Evolutionary conservation across 1,140 invertebrate species (phyloP).

Genomic region (Procambarus clarkii): DNA sequence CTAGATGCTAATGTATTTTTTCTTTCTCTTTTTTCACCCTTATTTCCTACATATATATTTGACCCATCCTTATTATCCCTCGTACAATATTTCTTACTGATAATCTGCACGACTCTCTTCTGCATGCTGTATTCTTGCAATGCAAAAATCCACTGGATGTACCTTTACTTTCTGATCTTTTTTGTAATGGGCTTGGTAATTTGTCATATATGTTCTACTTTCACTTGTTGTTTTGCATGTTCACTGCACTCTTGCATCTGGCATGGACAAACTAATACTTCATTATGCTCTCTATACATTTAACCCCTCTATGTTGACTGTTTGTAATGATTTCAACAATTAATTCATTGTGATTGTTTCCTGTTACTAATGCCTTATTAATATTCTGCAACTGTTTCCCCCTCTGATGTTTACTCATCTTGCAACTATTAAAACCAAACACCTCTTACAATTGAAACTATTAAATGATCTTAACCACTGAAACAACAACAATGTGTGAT

Average conservation of each 20-base stretch:
- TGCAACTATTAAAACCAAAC: conserved; percentile 58
- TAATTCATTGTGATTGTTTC: conserved; percentile 55
- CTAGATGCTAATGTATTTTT: conserved; percentile 72
- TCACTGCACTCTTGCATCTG: conserved; percentile 42
- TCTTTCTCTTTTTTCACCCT: conserved; percentile 70
- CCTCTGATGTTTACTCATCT: conserved; percentile 46
- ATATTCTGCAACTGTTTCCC: conserved; percentile 58
- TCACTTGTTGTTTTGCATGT: conserved; percentile 37
- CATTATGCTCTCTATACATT: conserved; percentile 62
- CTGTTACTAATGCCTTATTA: conserved; percentile 37
- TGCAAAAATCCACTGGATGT: neutral
- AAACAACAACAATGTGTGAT: conserved; percentile 64
- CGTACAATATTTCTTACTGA: conserved; percentile 69
- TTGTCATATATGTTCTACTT: conserved; percentile 40
- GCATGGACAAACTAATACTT: conserved; percentile 61
- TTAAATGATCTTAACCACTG: conserved; percentile 57
- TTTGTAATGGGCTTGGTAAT: conserved; percentile 24
- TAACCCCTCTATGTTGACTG: conserved; percentile 58
- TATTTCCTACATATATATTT: conserved; percentile 70
- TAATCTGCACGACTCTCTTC: conserved; percentile 55
- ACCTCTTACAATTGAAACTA: conserved; percentile 58
- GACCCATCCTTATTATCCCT: conserved; percentile 67
- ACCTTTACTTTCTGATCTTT: conserved; percentile 12
- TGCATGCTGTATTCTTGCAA: conserved; percentile 44
- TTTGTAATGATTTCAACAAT: conserved; percentile 47